These are phyloP conservation scores for Eriosoma lanigerum DNA, from an alignment of 1,140 invertebrate species.

Conservation along the genomic window DNA sequence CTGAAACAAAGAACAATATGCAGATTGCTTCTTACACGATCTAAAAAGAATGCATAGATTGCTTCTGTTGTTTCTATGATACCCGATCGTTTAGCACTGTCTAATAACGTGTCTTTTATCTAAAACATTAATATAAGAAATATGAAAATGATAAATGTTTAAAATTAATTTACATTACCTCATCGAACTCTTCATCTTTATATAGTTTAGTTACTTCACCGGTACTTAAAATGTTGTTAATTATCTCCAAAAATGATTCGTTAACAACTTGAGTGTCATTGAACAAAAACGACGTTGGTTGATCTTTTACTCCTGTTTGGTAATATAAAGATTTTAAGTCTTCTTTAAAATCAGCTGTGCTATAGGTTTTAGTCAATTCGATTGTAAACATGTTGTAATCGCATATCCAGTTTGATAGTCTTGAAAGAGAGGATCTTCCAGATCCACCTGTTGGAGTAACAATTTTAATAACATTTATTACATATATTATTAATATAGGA, in stretches of 20 bases:
- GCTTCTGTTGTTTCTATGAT: slow-evolving; percentile 61
- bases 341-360: slow-evolving; percentile 75
- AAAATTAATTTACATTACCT: slow-evolving; percentile 59
- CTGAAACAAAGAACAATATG: slow-evolving; percentile 84
- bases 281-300: slow-evolving; percentile 77
- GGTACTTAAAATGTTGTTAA: slow-evolving; percentile 83
- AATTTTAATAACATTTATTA: not conserved
- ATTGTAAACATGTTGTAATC: slow-evolving; percentile 77
- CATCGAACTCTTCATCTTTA: slow-evolving; percentile 57
- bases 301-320: slow-evolving; percentile 71
- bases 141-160: not conserved
- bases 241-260: slow-evolving; percentile 81
- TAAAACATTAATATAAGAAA: not conserved
- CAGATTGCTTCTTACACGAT: slow-evolving; percentile 73
- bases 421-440: slow-evolving; percentile 76
- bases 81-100: slow-evolving; percentile 5
- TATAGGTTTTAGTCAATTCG: slow-evolving; percentile 75
- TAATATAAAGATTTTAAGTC: slow-evolving; percentile 78
- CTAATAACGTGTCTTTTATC: slow-evolving; percentile 1
- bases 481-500: too few species aligned
- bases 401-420: slow-evolving; percentile 76
- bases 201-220: slow-evolving; percentile 75
- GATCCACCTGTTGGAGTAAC: slow-evolving; percentile 68
- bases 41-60: slow-evolving; percentile 74
- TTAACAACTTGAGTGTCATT: slow-evolving; percentile 75